phyloP scores from a whole-genome alignment of 2,888 invertebrate genomes.

The Prenolepis imparis region DNA sequence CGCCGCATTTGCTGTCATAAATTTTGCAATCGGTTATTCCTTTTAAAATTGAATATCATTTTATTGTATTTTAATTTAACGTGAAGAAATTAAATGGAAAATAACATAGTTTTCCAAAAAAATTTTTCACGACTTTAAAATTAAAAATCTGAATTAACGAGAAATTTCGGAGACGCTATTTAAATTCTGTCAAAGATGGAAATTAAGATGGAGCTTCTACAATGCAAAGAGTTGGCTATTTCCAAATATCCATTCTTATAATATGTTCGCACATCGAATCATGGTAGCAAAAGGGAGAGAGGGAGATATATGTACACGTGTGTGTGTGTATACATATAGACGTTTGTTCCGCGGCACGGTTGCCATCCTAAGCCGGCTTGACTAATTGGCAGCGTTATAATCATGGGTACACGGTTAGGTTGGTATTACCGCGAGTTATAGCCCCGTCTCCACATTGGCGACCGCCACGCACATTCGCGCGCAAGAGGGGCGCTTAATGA shows the following conservation, averaged over 20 bases:
- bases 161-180: not conserved
- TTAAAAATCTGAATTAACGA: not conserved
- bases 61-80: not conserved
- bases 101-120: not conserved
- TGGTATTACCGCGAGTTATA: constrained; percentile 86
- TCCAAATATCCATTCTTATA: constrained; percentile 27
- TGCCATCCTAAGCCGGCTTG: constrained; percentile 86
- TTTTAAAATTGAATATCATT: not conserved
- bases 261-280: constrained; percentile 26
- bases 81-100: not conserved
- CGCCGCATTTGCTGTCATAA: not conserved
- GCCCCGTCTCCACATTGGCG: constrained; percentile 78
- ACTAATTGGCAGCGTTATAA: constrained; percentile 86
- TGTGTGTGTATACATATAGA: constrained; percentile 54
- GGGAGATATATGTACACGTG: constrained; percentile 3
- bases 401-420: constrained; percentile 86
- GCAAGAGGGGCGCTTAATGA: constrained; percentile 83
- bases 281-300: not conserved
- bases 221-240: not conserved
- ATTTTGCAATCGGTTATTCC: not conserved
- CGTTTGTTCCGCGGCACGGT: constrained; percentile 80
- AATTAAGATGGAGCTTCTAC: not conserved
- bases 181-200: not conserved
- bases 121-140: not conserved
- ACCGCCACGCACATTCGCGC: constrained; percentile 77